Evolutionary conservation across 2,888 invertebrate genomes (phyloP), one percentile per base, ranked within the genome.

Genomic region (Zhengitettix transpicula): DNA sequence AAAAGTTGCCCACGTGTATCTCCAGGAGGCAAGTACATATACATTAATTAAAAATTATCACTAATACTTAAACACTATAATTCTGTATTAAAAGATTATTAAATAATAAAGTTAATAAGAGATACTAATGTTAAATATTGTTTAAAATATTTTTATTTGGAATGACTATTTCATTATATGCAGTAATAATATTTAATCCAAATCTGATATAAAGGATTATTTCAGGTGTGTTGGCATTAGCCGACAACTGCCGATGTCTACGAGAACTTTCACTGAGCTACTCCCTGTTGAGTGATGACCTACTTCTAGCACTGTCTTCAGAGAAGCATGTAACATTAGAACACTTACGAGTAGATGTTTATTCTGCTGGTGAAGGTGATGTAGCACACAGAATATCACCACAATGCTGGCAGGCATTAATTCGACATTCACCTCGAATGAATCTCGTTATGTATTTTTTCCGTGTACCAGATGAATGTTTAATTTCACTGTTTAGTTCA

Each of bases 371-470:
- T 40, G 44, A 42, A 53, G 10, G 42, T 12, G 47, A 58, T 14
- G 42, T 51, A 54, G 14, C 47, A 14, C 14, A n/a, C 47, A 12
- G 47, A 12, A 58, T 60, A 12, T 60, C 60, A 42, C 60, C 60
- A 28, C 42, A 15, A 9, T 54, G 58, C 0, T 72, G 72, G 72
- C 63, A 64, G 58, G 66, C 64, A 0, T 68, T 72, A 40, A 64
- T 69, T 10, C 67, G 62, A 52, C 69, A 68, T 8, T 66, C 67
- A 9, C 71, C 72, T 9, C 64, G 68, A 60, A 63, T 72, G 58
- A 71, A 71, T 59, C 64, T 73, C 28, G 67, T 72, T 44, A 62
- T 73, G 71, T 72, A 61, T 69, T 69, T 71, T 56, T 71, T 72
- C 61, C 64, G 71, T 62, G 68, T 69, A 10, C 69, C 69, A 51